Base-by-base conservation (phyloP, 2,888 invertebrate genomes). In the Lumbricus terrestris region DNA sequence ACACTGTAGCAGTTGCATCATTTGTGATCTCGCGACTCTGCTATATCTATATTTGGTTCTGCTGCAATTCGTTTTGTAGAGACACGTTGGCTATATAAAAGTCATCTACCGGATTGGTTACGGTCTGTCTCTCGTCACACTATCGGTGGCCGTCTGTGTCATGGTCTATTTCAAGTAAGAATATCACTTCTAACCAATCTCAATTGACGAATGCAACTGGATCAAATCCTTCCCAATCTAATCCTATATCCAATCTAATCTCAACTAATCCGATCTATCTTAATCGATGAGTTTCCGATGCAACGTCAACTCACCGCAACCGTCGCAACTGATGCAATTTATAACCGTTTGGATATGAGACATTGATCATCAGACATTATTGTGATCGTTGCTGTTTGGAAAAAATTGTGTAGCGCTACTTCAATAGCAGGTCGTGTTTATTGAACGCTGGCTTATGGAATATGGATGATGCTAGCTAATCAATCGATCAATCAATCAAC, bases 151-250 rank as follows among this genome's bases (percentile, higher is more conserved):
- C n/a, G 85, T 90, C 90, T 47, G 88, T 35, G 69, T 90, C 34
- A 90, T 83, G 69, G 16, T 90, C 54, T 88, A 88, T 38, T 90
- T 90, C 90, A 89, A 89, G 90, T 90, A 37, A 40, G 89, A 35
- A 18, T n/a, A n/a, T 15, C 33, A n/a, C 29, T 47, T 3, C 47
- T 6, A 47, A 47, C 47, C 20, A 18, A 47, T 69, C 69, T 69
- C 69, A 69, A 4, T 13, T 69, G n/a, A 69, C 2, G 18, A 1
- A 16, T n/a, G 6, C 29, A 8, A n/a, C 13, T 69, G 8, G 29
- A 69, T 1, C 16, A 8, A 16, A n/a, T 69, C 69, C 47, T 0
- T 23, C 16, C 69, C 29, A 1, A 8, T n/a, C 69, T 11, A 69
- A 69, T 69, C n/a, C n/a, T n/a, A 20, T 23, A 47, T 69, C 47